These are phyloP conservation scores for Tanytarsus gracilentus DNA, from an alignment of 2,888 invertebrate genomes.

Conservation along the genomic window DNA sequence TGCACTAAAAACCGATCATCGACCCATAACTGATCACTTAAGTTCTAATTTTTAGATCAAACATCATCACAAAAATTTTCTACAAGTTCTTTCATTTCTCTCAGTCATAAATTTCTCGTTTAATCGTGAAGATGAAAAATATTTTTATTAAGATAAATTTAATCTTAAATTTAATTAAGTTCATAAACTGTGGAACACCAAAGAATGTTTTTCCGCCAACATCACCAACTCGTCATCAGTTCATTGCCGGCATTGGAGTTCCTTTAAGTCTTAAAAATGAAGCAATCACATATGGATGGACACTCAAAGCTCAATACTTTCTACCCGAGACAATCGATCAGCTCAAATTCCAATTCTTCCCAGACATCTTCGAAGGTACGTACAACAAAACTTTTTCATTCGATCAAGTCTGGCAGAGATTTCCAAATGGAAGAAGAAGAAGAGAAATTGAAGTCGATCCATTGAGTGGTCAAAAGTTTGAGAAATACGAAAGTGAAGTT, in stretches of 20 bases:
- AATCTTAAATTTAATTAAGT: too few relatives aligned
- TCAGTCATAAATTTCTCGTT: too few relatives aligned
- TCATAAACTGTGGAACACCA: too few relatives aligned
- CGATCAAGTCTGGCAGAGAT: constrained; percentile 1
- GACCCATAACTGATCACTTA: too few relatives aligned
- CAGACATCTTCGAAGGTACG: constrained; percentile 14
- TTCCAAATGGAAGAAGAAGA: constrained; percentile 16
- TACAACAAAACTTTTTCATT: background rate
- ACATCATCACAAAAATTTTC: too few relatives aligned
- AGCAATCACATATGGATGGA: background rate
- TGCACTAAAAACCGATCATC: too few relatives aligned
- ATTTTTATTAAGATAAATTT: too few relatives aligned
- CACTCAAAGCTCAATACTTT: constrained; percentile 2
- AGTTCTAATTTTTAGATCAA: too few relatives aligned
- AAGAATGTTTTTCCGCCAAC: background rate
- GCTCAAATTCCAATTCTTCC: constrained; percentile 16
- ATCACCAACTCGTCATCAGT: constrained; percentile 4
- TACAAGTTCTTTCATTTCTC: too few relatives aligned
- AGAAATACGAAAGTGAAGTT: constrained; percentile 12
- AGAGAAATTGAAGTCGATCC: too few relatives aligned
- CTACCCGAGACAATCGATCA: constrained; percentile 17
- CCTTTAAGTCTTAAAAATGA: background rate
- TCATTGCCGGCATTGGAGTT: constrained; percentile 7
- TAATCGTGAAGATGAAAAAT: too few relatives aligned
- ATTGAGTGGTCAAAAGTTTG: constrained; percentile 6